Evolutionary conservation across 2,888 invertebrate species (phyloP).

Genomic region (Sesia apiformis): DNA sequence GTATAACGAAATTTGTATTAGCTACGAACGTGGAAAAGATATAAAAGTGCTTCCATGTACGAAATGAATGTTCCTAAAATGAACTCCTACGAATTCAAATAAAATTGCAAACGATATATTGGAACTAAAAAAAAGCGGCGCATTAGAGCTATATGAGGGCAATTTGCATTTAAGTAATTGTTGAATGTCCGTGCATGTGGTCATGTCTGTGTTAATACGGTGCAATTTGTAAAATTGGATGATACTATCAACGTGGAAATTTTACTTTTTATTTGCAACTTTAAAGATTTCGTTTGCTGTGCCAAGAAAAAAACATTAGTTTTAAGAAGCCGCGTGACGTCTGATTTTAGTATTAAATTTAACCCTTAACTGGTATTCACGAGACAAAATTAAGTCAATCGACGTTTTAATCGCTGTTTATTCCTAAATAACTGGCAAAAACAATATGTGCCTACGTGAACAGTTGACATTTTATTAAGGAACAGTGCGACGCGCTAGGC

Average conservation of each 20-base stretch:
- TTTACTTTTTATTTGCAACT: background rate
- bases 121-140: conserved; percentile 17
- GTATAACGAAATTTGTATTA: conserved; percentile 49
- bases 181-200: conserved; percentile 40
- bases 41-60: conserved; percentile 52
- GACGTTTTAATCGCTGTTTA: too few species aligned
- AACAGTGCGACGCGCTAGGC: too few species aligned
- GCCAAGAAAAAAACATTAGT: background rate
- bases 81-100: conserved; percentile 30
- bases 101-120: conserved; percentile 52
- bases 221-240: conserved; percentile 51
- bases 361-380: too few species aligned
- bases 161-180: conserved; percentile 44
- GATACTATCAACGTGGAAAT: conserved; percentile 20
- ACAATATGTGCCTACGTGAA: too few species aligned
- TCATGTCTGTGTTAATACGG: conserved; percentile 30
- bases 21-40: conserved; percentile 18
- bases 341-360: too few species aligned
- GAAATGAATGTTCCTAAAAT: conserved; percentile 31
- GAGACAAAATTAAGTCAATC: too few species aligned
- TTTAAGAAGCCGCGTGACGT: too few species aligned
- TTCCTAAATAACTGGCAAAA: too few species aligned
- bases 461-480: too few species aligned
- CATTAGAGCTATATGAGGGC: conserved; percentile 34
- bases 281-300: background rate